Conservation (phyloP, 92 coral and sea anemone genomes). For the Epizoanthus rinbou region DNA sequence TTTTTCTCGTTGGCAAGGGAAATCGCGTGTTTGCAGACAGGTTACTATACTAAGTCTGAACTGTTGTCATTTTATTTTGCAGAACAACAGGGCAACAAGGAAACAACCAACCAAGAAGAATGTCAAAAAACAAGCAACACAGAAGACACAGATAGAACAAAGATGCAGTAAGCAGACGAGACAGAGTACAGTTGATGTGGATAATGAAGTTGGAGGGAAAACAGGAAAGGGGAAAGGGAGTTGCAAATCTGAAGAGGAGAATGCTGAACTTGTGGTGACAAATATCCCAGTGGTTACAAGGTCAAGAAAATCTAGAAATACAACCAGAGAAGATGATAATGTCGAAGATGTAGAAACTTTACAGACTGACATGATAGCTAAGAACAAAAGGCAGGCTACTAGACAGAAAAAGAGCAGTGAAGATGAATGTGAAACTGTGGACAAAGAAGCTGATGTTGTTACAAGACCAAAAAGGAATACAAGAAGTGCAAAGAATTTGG, state of each 20-base stretch:
- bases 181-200: background rate
- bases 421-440: background rate
- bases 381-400: background rate
- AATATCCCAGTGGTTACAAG: background rate
- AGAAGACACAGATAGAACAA: background rate
- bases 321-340: background rate
- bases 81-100: conserved; percentile 6
- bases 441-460: background rate
- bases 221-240: background rate
- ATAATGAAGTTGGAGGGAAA: background rate
- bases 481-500: background rate
- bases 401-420: background rate
- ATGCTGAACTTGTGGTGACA: background rate
- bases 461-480: background rate
- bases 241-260: background rate
- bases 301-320: background rate
- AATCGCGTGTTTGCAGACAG: background rate
- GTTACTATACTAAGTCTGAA: background rate
- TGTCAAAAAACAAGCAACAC: background rate
- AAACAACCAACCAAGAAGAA: conserved; percentile 2
- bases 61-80: background rate
- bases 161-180: conserved; percentile 15
- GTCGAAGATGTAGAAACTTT: background rate
- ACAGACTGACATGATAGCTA: background rate
- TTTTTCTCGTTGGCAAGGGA: too few relatives aligned